phyloP scores from a whole-genome alignment of 92 coral and sea anemone genomes.

The Desmophyllum pertusum region DNA sequence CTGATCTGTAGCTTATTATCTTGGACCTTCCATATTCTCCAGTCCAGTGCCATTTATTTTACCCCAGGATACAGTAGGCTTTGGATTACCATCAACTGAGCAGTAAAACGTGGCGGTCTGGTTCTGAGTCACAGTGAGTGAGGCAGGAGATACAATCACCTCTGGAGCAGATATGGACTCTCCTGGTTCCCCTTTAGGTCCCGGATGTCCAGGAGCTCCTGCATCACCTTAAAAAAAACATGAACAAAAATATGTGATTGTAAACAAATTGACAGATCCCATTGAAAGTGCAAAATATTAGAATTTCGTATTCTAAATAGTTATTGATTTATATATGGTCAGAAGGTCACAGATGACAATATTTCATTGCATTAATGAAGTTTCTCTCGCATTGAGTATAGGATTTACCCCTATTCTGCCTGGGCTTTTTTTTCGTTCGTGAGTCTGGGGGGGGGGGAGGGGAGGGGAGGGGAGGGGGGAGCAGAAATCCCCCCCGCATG shows the following conservation, averaged over 20 bases:
- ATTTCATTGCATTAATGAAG: too few species aligned
- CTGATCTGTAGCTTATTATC: neutral
- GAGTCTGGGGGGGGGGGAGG: too few species aligned
- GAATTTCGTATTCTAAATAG: too few species aligned
- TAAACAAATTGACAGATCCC: too few species aligned
- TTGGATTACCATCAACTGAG: neutral
- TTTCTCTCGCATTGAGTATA: too few species aligned
- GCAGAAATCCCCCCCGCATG: too few species aligned
- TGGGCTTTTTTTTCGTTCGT: too few species aligned
- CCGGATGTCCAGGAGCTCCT: neutral
- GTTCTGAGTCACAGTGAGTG: neutral
- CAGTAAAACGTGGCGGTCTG: slow-evolving; percentile 11
- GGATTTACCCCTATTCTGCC: too few species aligned
- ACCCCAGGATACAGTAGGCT: slow-evolving; percentile 1
- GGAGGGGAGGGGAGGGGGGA: too few species aligned
- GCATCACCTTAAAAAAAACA: neutral
- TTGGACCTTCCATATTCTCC: neutral
- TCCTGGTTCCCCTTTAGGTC: slow-evolving; percentile 2
- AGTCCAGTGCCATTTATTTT: neutral
- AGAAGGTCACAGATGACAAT: too few species aligned
- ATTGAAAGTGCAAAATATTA: too few species aligned
- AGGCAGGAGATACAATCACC: neutral
- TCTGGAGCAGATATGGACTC: slow-evolving; percentile 7
- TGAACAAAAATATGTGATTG: neutral
- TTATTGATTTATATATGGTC: too few species aligned